A percentile compares a stretch with the other conserved stretches of the same genome.
phyloP scores from a whole-genome alignment of 2,113 vertebrate species.

The Bos taurus region DNA sequence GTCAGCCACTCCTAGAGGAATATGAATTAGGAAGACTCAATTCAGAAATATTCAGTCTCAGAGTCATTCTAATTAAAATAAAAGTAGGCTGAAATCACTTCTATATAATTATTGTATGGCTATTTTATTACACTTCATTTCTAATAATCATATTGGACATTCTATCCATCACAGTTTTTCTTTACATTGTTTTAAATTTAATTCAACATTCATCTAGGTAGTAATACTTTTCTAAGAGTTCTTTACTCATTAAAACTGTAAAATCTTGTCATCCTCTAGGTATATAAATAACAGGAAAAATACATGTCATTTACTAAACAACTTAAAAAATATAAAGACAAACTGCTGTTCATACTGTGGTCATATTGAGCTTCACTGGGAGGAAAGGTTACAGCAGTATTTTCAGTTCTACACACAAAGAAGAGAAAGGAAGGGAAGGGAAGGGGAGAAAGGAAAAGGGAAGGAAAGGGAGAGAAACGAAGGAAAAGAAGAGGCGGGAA shows the following conservation, averaged over 20 bases:
- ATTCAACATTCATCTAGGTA: slow-evolving; percentile 56
- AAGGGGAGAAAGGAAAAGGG: accelerated
- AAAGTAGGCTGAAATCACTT: slow-evolving; percentile 44
- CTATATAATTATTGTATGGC: not conserved
- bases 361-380: not conserved
- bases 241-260: slow-evolving; percentile 56
- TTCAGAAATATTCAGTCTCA: slow-evolving; percentile 42
- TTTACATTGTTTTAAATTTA: slow-evolving; percentile 31
- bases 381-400: slow-evolving; percentile 13
- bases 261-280: slow-evolving; percentile 46
- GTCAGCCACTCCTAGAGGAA: slow-evolving; percentile 66
- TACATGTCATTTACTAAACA: slow-evolving; percentile 65
- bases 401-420: slow-evolving; percentile 10
- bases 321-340: slow-evolving; percentile 67
- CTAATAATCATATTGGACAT: slow-evolving; percentile 39
- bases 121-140: slow-evolving; percentile 48
- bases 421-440: not conserved
- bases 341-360: slow-evolving; percentile 36
- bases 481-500: too few relatives aligned
- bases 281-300: slow-evolving; percentile 60
- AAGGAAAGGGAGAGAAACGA: not conserved
- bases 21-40: slow-evolving; percentile 50
- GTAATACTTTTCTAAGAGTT: slow-evolving; percentile 46
- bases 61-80: slow-evolving; percentile 66
- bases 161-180: slow-evolving; percentile 42